Base-by-base conservation (phyloP, 1,140 invertebrate species). In the Hyphantria cunea region DNA sequence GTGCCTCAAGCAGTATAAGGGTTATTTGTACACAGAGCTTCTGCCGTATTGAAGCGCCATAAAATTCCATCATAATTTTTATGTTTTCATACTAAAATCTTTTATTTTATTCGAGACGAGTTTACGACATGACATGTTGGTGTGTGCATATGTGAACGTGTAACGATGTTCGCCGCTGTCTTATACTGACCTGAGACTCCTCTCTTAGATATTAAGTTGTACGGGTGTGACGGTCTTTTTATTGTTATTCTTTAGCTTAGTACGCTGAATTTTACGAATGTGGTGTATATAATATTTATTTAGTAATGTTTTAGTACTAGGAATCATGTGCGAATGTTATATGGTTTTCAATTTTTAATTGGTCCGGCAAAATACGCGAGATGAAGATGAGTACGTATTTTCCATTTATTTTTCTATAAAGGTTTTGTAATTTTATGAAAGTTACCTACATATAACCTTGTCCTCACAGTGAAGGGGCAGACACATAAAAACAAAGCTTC, bases 31-130 rank as follows among this genome's bases (percentile, higher is more conserved):
- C 17, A 25, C 17, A 25, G 2, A 25, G 17, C 17, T 25, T 37
- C 34, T 37, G 34, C 7, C 34, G 31, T 54, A 54, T 54, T 34
- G 31, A 56, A 47, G 41, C 7, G 15, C 25, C 32, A 47, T 56
- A 56, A 56, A 56, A 56, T 13, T 56, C 5, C 41, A 33, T 56
- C 31, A 56, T 56, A 56, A 56, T 56, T 45, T 56, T 56, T 56
- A 56, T 56, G 34, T 37, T 8, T 37, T 32, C 11, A 31, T 47
- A 56, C 53, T 56, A 56, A 56, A 56, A 47, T 56, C 45, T 56
- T 56, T 56, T 56, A 54, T 54, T 42, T 31, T 10, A 14, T 32
- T 17, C 25, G 41, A n/a, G 8, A 33, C 10, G 31, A 32, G 53
- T 56, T 56, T 56, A 56, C 42, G 53, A 56, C 32, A 42, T 14